Evolutionary conservation across 2,797 vertebrate species (phyloP).

Genomic region (Acridotheres tristis): DNA sequence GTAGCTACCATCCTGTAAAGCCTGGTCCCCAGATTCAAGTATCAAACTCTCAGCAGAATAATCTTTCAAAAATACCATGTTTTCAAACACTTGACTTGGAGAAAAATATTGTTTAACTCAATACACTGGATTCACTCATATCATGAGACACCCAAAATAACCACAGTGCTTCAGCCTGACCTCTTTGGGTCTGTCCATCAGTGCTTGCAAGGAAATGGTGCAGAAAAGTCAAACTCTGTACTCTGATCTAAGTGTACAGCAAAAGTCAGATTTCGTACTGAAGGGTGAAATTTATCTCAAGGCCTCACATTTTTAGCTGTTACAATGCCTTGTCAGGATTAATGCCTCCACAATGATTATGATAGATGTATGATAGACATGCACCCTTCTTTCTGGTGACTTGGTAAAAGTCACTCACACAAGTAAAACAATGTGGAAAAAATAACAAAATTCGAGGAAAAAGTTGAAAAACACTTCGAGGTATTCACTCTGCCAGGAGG

Average conservation of each 20-base stretch:
- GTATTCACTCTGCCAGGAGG: rapidly evolving
- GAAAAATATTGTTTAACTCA: neutral
- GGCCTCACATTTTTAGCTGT: neutral
- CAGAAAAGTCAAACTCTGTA: neutral
- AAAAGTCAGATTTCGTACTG: neutral
- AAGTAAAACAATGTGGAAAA: neutral
- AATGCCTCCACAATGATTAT: neutral
- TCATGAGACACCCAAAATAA: neutral
- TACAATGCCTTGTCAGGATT: neutral
- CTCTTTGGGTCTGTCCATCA: neutral
- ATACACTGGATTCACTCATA: neutral
- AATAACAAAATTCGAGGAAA: neutral
- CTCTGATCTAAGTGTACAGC: neutral
- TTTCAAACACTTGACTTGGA: neutral
- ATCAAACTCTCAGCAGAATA: neutral
- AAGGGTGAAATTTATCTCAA: neutral
- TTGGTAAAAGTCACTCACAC: neutral
- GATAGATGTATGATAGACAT: neutral
- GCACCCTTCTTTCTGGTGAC: neutral
- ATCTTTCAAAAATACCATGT: neutral
- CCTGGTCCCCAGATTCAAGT: neutral
- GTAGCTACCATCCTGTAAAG: neutral
- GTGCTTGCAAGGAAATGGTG: neutral
- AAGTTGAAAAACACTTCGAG: neutral
- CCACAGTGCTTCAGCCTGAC: neutral